Percentiles rank a stretch among this genome's conserved stretches.
These are phyloP conservation scores for Xiphophorus birchmanni DNA, from an alignment of 2,797 vertebrate species.

Conservation along the genomic window DNA sequence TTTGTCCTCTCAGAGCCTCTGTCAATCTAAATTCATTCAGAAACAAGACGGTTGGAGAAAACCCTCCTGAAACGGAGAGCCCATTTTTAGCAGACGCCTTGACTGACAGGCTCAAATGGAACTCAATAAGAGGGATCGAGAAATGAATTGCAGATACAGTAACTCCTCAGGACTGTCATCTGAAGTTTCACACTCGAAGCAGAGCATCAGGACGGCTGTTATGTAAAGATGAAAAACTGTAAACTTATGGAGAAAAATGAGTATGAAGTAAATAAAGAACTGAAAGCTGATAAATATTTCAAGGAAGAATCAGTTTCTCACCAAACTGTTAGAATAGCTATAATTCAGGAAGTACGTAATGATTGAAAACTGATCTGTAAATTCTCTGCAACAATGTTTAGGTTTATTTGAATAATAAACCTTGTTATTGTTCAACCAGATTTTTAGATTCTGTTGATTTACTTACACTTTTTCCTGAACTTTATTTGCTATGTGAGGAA, in stretches of 20 bases:
- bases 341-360: neutral
- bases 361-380: neutral
- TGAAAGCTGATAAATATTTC: neutral
- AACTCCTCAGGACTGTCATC: conserved; percentile 43
- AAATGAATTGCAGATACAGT: conserved; percentile 72
- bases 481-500: neutral
- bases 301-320: neutral
- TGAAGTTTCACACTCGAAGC: conserved; percentile 43
- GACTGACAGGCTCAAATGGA: conserved; percentile 81
- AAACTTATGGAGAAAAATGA: conserved; percentile 15
- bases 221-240: conserved; percentile 34
- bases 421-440: neutral
- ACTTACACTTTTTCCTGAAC: neutral
- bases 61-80: conserved; percentile 68
- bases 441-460: neutral
- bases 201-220: conserved; percentile 31
- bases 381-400: neutral
- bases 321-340: neutral
- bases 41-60: conserved; percentile 45
- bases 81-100: conserved; percentile 72
- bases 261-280: neutral
- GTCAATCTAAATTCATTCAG: conserved; percentile 71
- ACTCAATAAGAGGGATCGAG: conserved; percentile 69
- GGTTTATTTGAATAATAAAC: neutral
- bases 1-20: conserved; percentile 52